Evolutionary conservation across 2,888 invertebrate genomes (phyloP).

Genomic region (Himalopsyche anomala): DNA sequence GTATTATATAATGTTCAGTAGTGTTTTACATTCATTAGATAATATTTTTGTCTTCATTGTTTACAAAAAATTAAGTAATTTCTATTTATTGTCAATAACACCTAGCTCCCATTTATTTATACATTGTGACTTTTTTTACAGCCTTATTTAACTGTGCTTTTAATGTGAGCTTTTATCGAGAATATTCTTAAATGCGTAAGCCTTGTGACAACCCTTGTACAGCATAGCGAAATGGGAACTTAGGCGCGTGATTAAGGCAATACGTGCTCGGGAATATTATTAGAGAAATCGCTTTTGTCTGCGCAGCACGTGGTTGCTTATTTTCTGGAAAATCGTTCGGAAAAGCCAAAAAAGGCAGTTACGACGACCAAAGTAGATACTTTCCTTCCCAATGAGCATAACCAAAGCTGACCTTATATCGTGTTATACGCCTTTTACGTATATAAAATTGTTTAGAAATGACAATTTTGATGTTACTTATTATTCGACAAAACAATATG

Average conservation of each 20-base stretch:
- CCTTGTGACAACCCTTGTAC: not conserved
- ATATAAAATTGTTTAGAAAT: constrained; percentile 5
- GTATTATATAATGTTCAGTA: no score
- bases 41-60: no score
- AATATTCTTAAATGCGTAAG: not conserved
- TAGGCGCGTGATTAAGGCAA: constrained; percentile 51
- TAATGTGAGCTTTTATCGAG: no score
- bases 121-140: no score
- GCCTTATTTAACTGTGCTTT: no score
- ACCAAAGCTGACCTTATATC: constrained; percentile 16
- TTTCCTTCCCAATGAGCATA: not conserved
- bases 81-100: no score
- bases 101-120: no score
- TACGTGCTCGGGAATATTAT: constrained; percentile 56
- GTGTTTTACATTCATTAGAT: no score
- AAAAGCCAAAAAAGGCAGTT: constrained; percentile 41
- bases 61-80: no score
- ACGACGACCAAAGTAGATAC: constrained; percentile 18
- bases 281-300: constrained; percentile 48
- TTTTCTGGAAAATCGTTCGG: constrained; percentile 41
- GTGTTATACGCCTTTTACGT: not conserved
- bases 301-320: constrained; percentile 46
- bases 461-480: not conserved
- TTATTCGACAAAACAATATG: not conserved
- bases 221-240: not conserved